Evolutionary conservation across 2,888 invertebrate species (phyloP), one percentile per base, ranked within the genome.

Genomic region (Apamea monoglypha): DNA sequence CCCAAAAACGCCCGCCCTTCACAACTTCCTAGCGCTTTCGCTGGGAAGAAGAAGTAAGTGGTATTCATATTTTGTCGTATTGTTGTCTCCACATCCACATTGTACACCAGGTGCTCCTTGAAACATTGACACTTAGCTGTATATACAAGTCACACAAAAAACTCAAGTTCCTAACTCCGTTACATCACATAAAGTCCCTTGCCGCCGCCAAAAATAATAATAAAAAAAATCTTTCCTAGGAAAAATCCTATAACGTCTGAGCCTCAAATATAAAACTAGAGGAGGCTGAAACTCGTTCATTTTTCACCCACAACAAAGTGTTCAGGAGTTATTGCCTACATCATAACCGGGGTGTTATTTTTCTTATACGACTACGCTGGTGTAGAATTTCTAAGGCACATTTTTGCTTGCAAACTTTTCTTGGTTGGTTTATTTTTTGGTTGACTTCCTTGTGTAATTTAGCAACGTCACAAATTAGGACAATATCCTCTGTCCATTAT

Each of bases 261-360:
- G 76, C 40, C 40, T 76, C 66, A 67, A 78, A 81, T 89, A 90
- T 87, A 86, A 87, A 89, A 88, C 84, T 82, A 83, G 80, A 88
- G 84, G 74, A 86, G 86, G 74, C 87, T 87, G 87, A 84, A 44
- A 44, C 84, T 85, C 83, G 86, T 90, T 80, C 91, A 93, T 92
- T 91, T 90, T 90, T 92, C 92, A 92, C 87, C 81, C 82, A 53
- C 79, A 88, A 89, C 89, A 89, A 90, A 91, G 88, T 91, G 91
- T 89, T 91, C 87, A 81, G 80, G 75, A 84, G 89, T 90, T 92
- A 90, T 91, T 91, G 89, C 88, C 85, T 89, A 88, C 87, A 87
- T 80, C 85, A 87, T 88, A 90, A 88, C 89, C 82, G 83, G 79
- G 85, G 84, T 86, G 88, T 91, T 90, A 91, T 91, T 88, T 91